Percentiles rank a stretch among this genome's conserved stretches.
These are phyloP conservation scores for Synaphobranchus kaupii DNA, from an alignment of 2,797 vertebrate genomes.

Conservation along the genomic window DNA sequence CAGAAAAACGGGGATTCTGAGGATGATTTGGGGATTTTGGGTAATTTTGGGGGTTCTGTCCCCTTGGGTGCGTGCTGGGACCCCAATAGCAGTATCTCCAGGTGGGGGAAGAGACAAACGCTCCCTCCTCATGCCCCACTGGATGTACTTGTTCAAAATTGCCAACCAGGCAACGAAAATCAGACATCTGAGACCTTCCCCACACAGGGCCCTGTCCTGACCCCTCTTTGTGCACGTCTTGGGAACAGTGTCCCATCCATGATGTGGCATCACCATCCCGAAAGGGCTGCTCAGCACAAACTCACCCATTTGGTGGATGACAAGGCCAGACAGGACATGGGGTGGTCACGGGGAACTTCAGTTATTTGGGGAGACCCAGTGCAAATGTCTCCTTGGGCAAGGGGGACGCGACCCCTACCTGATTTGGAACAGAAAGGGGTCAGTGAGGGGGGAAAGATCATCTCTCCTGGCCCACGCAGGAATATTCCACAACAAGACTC, in stretches of 20 bases:
- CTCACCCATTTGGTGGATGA: background rate
- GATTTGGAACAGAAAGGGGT: background rate
- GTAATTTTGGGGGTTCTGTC: background rate
- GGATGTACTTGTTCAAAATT: background rate
- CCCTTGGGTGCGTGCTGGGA: constrained; percentile 23
- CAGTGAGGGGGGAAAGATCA: background rate
- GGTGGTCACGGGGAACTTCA: background rate
- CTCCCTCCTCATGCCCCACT: background rate
- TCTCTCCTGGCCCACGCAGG: background rate
- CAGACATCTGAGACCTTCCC: background rate
- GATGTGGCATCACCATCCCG: background rate
- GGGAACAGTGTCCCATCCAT: background rate
- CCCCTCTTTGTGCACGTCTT: background rate
- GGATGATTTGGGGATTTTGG: constrained; percentile 26
- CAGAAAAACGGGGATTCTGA: constrained; percentile 31
- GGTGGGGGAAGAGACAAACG: constrained; percentile 25
- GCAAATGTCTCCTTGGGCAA: background rate
- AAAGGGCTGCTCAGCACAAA: background rate
- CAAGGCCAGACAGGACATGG: background rate
- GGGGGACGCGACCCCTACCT: background rate
- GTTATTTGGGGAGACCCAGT: background rate
- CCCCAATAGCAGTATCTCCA: background rate
- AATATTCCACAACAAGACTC: background rate
- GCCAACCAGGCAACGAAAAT: background rate
- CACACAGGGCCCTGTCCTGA: background rate